A percentile compares a stretch with the other conserved stretches of the same genome.
Evolutionary conservation across 2,113 vertebrate genomes (phyloP).

Genomic region (Aphelocoma coerulescens): DNA sequence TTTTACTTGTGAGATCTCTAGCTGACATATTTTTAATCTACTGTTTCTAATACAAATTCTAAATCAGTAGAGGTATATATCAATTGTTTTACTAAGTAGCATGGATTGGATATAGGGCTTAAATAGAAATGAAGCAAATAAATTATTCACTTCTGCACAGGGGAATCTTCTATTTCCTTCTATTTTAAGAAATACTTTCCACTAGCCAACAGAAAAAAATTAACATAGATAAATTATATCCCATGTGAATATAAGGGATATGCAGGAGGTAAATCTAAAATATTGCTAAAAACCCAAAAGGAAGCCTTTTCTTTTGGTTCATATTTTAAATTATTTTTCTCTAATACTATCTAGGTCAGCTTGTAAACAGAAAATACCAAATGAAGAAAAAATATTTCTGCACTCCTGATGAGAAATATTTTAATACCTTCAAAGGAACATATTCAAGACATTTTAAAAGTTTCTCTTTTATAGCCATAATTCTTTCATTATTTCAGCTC

Average conservation of each 20-base stretch:
- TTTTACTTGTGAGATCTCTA: not conserved
- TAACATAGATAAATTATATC: not conserved
- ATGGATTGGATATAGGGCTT: not conserved
- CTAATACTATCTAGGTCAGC: not conserved
- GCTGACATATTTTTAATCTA: not conserved
- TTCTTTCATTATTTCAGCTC: not conserved
- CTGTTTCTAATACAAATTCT: not conserved
- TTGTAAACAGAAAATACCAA: not conserved
- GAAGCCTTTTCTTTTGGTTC: not conserved
- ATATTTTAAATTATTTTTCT: not conserved
- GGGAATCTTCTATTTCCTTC: not conserved
- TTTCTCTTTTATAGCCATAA: not conserved
- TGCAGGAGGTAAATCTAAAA: not conserved
- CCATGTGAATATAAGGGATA: not conserved
- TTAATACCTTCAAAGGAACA: not conserved
- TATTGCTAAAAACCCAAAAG: not conserved
- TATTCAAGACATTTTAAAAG: not conserved
- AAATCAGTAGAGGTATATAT: not conserved
- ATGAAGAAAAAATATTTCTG: not conserved
- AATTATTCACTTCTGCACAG: not conserved
- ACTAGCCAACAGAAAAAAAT: not conserved
- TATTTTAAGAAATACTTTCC: not conserved
- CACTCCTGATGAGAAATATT: not conserved
- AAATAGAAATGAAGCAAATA: not conserved
- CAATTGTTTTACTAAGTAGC: not conserved